Conservation (phyloP, 2,888 invertebrate species). For the Nebria salina region DNA sequence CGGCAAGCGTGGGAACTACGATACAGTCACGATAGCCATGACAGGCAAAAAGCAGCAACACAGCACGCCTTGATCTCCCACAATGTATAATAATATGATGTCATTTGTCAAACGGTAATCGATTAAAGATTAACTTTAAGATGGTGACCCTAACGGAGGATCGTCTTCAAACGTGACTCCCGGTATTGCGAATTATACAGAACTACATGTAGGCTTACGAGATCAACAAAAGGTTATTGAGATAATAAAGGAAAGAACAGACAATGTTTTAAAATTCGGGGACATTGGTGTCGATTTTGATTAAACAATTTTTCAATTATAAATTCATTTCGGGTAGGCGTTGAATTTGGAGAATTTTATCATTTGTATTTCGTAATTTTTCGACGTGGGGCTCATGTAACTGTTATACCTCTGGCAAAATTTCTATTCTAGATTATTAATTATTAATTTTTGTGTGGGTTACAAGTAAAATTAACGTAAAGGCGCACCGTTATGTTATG, state of each 20-base stretch:
- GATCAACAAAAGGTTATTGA: neutral
- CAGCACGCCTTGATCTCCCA: conserved; percentile 1
- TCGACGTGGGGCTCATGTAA: too few relatives aligned
- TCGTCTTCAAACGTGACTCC: conserved; percentile 1
- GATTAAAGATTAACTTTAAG: conserved; percentile 28
- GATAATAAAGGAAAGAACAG: neutral
- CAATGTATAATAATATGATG: conserved; percentile 22
- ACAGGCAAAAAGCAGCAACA: neutral
- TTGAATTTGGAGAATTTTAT: neutral
- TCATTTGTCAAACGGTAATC: conserved; percentile 31
- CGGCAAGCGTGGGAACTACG: neutral
- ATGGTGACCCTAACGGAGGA: conserved; percentile 3
- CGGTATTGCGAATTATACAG: neutral
- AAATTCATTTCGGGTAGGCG: too few relatives aligned
- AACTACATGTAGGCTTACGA: neutral
- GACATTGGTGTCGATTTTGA: too few relatives aligned
- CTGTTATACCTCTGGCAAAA: neutral
- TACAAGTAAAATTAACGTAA: neutral
- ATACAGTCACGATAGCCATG: neutral
- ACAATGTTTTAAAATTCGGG: neutral
- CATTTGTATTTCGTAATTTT: neutral
- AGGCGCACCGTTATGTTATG: too few relatives aligned
- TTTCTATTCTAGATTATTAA: conserved; percentile 1
- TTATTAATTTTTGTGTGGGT: neutral
- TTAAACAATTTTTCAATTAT: too few relatives aligned